These are phyloP conservation scores for Zaprionus taronus DNA, from an alignment of 1,140 invertebrate genomes.

Conservation along the genomic window DNA sequence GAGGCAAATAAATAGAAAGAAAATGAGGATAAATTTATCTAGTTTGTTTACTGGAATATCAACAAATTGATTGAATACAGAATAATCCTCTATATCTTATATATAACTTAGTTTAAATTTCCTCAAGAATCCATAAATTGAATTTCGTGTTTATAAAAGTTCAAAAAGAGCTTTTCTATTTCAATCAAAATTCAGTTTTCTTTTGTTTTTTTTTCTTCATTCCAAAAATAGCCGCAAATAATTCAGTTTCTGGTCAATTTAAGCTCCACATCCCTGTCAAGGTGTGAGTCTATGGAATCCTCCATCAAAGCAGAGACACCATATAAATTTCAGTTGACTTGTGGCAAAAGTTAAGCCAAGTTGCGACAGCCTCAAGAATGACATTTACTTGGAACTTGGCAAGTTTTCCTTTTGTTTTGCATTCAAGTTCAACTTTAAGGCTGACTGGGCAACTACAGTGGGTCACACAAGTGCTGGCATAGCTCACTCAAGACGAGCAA, in stretches of 20 bases:
- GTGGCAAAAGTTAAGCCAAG: neutral
- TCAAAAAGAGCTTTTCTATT: too few relatives aligned
- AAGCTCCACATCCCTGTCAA: neutral
- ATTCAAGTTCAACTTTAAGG: neutral
- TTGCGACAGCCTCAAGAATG: neutral
- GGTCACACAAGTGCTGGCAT: neutral
- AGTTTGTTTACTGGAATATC: too few relatives aligned
- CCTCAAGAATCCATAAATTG: too few relatives aligned
- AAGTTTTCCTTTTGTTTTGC: neutral
- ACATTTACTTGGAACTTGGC: neutral
- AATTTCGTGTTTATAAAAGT: too few relatives aligned
- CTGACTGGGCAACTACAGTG: constrained; percentile 13
- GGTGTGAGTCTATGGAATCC: neutral
- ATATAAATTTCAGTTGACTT: constrained; percentile 1
- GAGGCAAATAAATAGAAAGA: too few relatives aligned
- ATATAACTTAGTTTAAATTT: too few relatives aligned
- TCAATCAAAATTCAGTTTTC: too few relatives aligned
- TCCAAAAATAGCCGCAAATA: neutral
- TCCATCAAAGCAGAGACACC: neutral
- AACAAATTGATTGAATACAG: too few relatives aligned
- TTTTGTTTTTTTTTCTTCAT: neutral
- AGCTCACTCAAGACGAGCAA: neutral
- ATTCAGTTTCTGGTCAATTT: neutral
- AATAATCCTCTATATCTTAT: too few relatives aligned
- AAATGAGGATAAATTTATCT: too few relatives aligned